Conservation (phyloP, 2,888 invertebrate genomes). For the Ormyrus rosae region DNA sequence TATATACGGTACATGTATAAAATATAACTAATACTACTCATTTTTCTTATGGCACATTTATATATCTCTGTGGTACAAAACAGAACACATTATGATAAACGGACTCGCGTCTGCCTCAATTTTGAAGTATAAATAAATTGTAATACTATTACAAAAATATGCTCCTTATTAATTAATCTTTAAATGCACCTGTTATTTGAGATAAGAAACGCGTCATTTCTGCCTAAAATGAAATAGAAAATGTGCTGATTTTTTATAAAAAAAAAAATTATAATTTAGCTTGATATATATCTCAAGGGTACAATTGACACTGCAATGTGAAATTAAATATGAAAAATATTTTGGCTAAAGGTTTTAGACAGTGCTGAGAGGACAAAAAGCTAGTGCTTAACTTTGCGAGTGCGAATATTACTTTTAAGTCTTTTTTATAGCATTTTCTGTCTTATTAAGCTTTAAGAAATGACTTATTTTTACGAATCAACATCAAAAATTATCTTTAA, state of each 20-base stretch:
- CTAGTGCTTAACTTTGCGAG: conserved; percentile 32
- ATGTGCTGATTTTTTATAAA: conserved; percentile 3
- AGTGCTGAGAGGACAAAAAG: conserved; percentile 22
- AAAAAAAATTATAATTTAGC: conserved; percentile 21
- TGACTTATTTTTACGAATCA: conserved; percentile 50
- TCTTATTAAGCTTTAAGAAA: conserved; percentile 47
- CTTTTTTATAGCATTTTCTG: conserved; percentile 47
- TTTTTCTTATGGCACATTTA: conserved; percentile 75
- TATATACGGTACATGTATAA: conserved; percentile 68
- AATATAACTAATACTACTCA: conserved; percentile 71
- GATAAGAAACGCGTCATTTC: conserved; percentile 1
- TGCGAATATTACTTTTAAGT: conserved; percentile 59
- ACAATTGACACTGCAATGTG: conserved; percentile 28
- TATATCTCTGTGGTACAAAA: conserved; percentile 69
- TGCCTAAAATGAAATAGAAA: not conserved
- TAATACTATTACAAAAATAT: conserved; percentile 63
- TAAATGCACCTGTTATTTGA: conserved; percentile 45
- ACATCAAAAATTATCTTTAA: conserved; percentile 29
- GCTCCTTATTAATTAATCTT: conserved; percentile 51
- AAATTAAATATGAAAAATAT: conserved; percentile 41
- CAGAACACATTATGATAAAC: conserved; percentile 66
- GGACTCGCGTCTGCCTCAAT: conserved; percentile 65
- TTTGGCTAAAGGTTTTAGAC: conserved; percentile 47
- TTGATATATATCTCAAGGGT: conserved; percentile 6
- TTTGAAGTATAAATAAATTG: conserved; percentile 72